Base-by-base conservation (phyloP, 2,113 vertebrate species). In the Ia io region DNA sequence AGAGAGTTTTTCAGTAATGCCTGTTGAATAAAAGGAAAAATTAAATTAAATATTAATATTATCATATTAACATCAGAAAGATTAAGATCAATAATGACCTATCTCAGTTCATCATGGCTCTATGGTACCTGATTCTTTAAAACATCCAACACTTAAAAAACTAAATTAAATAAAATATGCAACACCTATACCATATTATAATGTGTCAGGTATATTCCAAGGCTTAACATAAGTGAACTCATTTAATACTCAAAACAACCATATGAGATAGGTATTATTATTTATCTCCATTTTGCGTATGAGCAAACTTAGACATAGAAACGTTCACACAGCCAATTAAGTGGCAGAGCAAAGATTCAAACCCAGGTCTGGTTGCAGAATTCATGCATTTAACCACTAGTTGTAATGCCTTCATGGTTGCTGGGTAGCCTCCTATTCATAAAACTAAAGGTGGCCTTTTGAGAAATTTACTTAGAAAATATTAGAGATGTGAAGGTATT, bases 61-160 rank as follows among this genome's bases (percentile, higher is more conserved):
- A 56, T 94, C 94, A 51, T 82, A 93, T 59, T 93, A 88, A 70
- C 49, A 86, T 47, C 49, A 84, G 47, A 83, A 92, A 95, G 35
- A 63, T 6, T 74, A 93, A 93, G 56, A 69, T 8, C 70, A 37
- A 20, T 71, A 95, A 86, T 56, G 80, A 84, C 28, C 91, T 93
- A 12, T 74, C 76, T 67, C n/a, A 12, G 73, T 22, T 88, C 37
- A 67, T 73, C 63, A 67, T 92, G 63, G 51, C 28, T 77, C 51
- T 61, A 1, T 8, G 30, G 73, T 71, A 63, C 16, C 59, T 76
- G 23, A 71, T 80, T 83, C 73, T 83, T 88, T 47, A 65, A 83
- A 77, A 94, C 73, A 53, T 53, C 47, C 32, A 53, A 82, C 30
- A 76, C 73, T 76, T 76, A 49, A 47, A 74, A 47, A 74, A 42